Percentiles rank a stretch among this genome's conserved stretches.
These are phyloP conservation scores for Scophthalmus maximus DNA, from an alignment of 2,113 vertebrate species.

Conservation along the genomic window DNA sequence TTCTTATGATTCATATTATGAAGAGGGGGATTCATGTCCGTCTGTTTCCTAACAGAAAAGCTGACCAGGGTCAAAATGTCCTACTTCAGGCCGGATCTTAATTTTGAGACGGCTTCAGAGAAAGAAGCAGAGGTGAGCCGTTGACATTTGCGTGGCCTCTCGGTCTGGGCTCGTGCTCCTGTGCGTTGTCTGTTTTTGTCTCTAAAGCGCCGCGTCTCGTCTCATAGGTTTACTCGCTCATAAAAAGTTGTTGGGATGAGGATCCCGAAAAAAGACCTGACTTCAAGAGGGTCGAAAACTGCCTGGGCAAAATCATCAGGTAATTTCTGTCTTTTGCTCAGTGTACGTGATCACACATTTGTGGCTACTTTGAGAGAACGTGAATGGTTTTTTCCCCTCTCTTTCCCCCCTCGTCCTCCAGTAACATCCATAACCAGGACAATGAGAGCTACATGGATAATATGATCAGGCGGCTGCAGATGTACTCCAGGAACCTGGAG, in stretches of 20 bases:
- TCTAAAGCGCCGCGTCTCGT: background rate
- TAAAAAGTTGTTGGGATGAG: conserved; percentile 96
- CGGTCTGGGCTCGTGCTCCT: background rate
- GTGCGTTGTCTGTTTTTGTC: background rate
- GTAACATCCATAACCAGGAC: conserved; percentile 91
- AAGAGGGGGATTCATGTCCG: background rate
- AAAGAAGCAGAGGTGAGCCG: conserved; percentile 88
- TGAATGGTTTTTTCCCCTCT: too few species aligned
- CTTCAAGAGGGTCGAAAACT: conserved; percentile 94
- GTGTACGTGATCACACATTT: background rate
- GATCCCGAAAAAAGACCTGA: conserved; percentile 96
- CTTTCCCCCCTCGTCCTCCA: conserved; percentile 43
- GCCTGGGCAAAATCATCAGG: conserved; percentile 94
- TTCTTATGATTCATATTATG: too few species aligned
- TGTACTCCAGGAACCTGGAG: conserved; percentile 96
- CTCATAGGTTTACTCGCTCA: conserved; percentile 86
- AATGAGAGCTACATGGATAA: conserved; percentile 97
- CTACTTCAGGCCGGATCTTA: conserved; percentile 91
- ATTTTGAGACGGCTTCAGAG: conserved; percentile 86
- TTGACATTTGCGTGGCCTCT: rapidly evolving
- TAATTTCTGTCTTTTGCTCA: conserved; percentile 51
- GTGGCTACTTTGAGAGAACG: too few species aligned
- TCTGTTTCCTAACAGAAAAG: conserved; percentile 86
- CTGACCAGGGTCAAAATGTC: conserved; percentile 84
- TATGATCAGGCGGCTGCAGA: conserved; percentile 93